Percentiles rank a stretch among this genome's conserved stretches.
Conservation (phyloP, 2,888 invertebrate genomes). For the Adelognathus sp. region DNA sequence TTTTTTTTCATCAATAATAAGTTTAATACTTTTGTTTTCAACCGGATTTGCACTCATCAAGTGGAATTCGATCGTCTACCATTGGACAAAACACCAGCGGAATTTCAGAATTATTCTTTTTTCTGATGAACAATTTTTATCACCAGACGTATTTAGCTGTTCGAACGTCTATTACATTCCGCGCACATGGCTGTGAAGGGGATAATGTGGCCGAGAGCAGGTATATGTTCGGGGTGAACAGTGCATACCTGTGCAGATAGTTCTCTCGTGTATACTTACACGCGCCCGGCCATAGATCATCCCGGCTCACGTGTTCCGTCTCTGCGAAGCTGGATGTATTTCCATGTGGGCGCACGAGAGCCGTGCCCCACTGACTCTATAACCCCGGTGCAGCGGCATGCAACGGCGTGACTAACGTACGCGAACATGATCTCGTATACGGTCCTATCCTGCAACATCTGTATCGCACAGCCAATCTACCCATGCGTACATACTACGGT, state of each 20-base stretch:
- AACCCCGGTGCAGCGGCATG: slow-evolving; percentile 61
- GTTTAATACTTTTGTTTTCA: no score
- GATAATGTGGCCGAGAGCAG: neutral
- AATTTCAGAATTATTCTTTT: no score
- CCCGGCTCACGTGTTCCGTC: slow-evolving; percentile 34
- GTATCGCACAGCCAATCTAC: neutral
- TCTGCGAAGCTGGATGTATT: slow-evolving; percentile 48
- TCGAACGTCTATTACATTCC: neutral
- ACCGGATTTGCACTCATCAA: no score
- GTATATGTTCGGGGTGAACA: neutral
- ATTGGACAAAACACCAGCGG: no score
- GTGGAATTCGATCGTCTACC: no score
- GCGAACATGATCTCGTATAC: slow-evolving; percentile 25
- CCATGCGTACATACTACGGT: neutral
- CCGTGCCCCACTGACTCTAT: slow-evolving; percentile 72
- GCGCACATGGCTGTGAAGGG: neutral
- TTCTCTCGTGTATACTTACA: slow-evolving; percentile 9
- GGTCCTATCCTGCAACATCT: neutral
- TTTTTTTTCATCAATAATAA: no score
- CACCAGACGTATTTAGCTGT: no score
- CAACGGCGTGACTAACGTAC: slow-evolving; percentile 62
- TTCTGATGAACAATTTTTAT: no score
- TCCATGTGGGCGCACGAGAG: slow-evolving; percentile 57
- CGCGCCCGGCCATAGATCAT: slow-evolving; percentile 47
- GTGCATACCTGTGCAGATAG: slow-evolving; percentile 16